Evolutionary conservation across 1,140 invertebrate species (phyloP).

Genomic region (Megalonaias nervosa): DNA sequence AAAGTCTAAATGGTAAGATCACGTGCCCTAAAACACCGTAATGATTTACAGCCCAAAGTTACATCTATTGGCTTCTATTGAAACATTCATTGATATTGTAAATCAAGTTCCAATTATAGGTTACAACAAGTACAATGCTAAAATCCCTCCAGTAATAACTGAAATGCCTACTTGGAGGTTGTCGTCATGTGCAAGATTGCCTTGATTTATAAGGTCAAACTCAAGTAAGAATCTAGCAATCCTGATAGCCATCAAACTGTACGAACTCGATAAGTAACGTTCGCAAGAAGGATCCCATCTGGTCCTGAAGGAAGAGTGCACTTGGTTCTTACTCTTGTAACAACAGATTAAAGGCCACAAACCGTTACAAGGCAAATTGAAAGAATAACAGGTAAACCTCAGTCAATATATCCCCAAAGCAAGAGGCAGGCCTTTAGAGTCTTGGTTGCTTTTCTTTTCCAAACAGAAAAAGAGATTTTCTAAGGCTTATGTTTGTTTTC

Average conservation of each 20-base stretch:
- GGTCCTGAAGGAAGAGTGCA: neutral
- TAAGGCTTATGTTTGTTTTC: neutral
- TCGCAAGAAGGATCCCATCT: constrained; percentile 1
- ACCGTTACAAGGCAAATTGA: neutral
- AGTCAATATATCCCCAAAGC: neutral
- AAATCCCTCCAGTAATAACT: neutral
- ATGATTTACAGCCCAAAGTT: too few species aligned
- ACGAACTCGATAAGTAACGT: neutral
- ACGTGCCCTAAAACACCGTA: too few species aligned
- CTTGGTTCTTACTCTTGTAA: neutral
- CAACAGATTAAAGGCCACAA: neutral
- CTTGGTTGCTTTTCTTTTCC: neutral
- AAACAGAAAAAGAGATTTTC: neutral
- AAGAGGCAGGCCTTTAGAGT: neutral
- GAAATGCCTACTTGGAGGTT: constrained; percentile 7
- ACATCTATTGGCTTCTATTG: too few species aligned
- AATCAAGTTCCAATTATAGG: neutral
- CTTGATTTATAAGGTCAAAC: neutral
- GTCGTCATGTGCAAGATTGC: neutral
- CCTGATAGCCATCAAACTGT: neutral
- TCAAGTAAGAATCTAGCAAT: neutral
- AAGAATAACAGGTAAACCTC: neutral
- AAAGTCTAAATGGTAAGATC: too few species aligned
- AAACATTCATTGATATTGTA: too few species aligned
- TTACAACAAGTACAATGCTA: neutral